These are phyloP conservation scores for Spilogale gracilis DNA, from an alignment of 2,113 vertebrate genomes.

Conservation along the genomic window DNA sequence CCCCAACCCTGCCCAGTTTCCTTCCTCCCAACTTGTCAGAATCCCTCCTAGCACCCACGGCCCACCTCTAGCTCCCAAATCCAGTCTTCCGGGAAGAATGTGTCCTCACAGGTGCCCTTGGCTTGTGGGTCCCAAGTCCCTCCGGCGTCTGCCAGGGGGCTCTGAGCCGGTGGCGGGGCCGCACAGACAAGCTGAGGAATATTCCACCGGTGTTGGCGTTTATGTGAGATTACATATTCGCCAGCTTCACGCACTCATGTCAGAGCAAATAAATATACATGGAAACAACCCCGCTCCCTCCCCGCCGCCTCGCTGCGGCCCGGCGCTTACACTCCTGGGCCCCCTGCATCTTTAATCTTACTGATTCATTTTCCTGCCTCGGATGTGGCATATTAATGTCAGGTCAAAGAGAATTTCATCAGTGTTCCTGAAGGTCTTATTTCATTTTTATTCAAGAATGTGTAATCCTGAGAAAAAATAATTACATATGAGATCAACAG, in stretches of 20 bases:
- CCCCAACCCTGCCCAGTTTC: accelerated
- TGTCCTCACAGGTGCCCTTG: not conserved
- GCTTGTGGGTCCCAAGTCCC: accelerated
- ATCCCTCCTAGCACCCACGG: not conserved
- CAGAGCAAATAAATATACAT: not conserved
- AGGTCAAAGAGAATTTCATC: constrained; percentile 81
- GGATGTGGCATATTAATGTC: constrained; percentile 68
- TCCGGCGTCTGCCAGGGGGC: accelerated
- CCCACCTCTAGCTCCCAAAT: not conserved
- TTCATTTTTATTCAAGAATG: constrained; percentile 82
- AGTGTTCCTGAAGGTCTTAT: constrained; percentile 76
- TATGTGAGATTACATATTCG: not conserved
- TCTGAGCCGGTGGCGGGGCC: not conserved
- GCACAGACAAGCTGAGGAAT: not conserved
- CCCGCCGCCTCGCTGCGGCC: accelerated
- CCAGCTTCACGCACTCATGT: not conserved
- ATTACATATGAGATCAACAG: constrained; percentile 58
- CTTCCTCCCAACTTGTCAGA: not conserved
- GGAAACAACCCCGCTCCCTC: not conserved
- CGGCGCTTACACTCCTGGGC: not conserved
- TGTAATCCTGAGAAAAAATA: constrained; percentile 80
- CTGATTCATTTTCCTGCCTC: constrained; percentile 65
- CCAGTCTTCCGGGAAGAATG: not conserved
- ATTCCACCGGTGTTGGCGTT: not conserved
- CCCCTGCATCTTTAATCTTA: constrained; percentile 72